These are phyloP conservation scores for Eledone cirrhosa DNA, from an alignment of 2,888 invertebrate genomes.

Conservation along the genomic window DNA sequence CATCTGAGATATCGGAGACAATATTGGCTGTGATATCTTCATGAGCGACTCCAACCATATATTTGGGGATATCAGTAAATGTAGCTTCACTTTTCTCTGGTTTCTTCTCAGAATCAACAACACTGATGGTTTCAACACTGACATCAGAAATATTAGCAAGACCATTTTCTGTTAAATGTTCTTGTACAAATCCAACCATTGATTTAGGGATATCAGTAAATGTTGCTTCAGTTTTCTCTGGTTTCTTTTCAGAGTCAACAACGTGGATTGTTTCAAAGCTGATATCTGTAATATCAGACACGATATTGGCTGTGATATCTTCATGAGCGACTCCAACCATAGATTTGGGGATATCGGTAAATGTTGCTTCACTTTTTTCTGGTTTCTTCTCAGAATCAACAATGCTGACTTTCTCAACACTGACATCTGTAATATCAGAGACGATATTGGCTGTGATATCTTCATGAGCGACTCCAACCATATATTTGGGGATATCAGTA, in stretches of 20 bases:
- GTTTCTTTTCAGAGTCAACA: too few relatives aligned
- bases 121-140: too few relatives aligned
- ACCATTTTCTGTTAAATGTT: conserved; percentile 22
- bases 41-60: background rate
- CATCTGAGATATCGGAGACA: background rate
- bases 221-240: conserved; percentile 15
- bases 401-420: background rate
- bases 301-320: too few relatives aligned
- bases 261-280: too few relatives aligned
- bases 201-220: conserved; percentile 14
- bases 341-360: too few relatives aligned
- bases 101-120: too few relatives aligned
- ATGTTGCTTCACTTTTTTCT: too few relatives aligned
- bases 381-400: too few relatives aligned
- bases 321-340: too few relatives aligned
- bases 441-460: background rate
- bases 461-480: background rate
- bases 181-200: conserved; percentile 1
- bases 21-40: conserved; percentile 8
- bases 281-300: too few relatives aligned
- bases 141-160: background rate
- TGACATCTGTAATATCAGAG: background rate
- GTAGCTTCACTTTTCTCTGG: conserved; percentile 10
- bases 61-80: conserved; percentile 15
- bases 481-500: conserved; percentile 3